Evolutionary conservation across 2,113 vertebrate genomes (phyloP), one percentile per base, ranked within the genome.

Genomic region (Morone saxatilis): DNA sequence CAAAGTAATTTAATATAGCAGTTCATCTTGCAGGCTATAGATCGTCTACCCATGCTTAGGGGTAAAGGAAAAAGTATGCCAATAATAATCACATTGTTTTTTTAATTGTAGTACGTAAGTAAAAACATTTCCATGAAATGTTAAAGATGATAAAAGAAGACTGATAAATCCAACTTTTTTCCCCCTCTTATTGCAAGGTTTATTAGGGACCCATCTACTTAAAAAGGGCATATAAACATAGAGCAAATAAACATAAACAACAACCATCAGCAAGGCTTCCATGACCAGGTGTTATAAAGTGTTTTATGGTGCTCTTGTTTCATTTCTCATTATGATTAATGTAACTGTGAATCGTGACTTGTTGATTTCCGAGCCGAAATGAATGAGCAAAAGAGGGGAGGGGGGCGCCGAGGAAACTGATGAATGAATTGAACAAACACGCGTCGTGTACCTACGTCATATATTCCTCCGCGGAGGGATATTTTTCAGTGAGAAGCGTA

Each of bases 381-480:
- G 25, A 11, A 60, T 76, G 80, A 85, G 81, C 62, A 71, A 4
- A 38, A 22, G 3, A 25, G 25, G 25, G 25, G 25, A 31, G 31
- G 31, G 31, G 31, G 31, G 31, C 2, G 1, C 6, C 3, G 17
- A 62, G 8, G 38, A 71, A 71, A 51, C 59, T 66, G 60, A 82
- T 78, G 86, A 89, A 93, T 93, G 91, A 79, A 83, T 54, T 75
- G 59, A 81, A 66, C 3, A 36, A 76, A 61, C 11, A n/a, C 0
- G 61, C 81, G 81, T 73, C 70, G 60, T 78, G 41, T 50, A n/a
- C 60, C 73, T 83, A 89, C 92, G 92, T 94, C 94, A 94, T 22
- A 22, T 0, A 31, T 17, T 71, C 38, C 63, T 20, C 1, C 4
- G 94, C 93, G 93, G 91, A 94, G 60, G 93, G 87, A 94, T 94